Evolutionary conservation across 1,140 invertebrate species (phyloP), one percentile per base, ranked within the genome.

Genomic region (Drosophila micromelanica): DNA sequence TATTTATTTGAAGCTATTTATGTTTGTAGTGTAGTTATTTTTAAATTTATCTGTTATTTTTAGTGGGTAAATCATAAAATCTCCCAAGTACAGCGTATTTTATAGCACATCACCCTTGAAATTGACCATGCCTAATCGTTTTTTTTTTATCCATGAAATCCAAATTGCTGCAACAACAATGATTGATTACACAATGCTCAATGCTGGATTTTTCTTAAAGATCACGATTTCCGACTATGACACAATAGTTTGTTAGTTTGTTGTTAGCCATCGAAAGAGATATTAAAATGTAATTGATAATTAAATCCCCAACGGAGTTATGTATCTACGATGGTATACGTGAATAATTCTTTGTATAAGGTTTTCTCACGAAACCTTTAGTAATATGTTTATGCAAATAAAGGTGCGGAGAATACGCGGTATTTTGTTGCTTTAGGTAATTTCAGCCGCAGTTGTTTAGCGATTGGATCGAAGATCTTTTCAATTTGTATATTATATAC

Each of bases 171-270:
- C 27, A 63, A 27, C 48, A 63, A 63, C 40, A 57, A 35, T 59
- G 54, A 72, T 72, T 35, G 46, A 65, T 72, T 59, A 56, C 45
- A 30, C 37, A 65, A 56, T 43, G 61, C 42, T 54, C 43, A 65
- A 57, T 59, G 52, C 51, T 48, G 54, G 23, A 8, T 32, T 48
- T 45, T 40, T 63, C 46, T 40, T 27, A 45, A 56, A 12, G 51
- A 64, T 71, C 60, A 71, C 61, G 52, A 65, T 65, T 65, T 45
- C 55, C 55, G 27, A 32, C 35, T 70, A 38, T 70, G 59, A 43
- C 59, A 45, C 49, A 54, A 70, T 61, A 52, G 52, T 27, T 27
- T 42, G 37, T 13, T 61, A 52, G 52, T 27, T 27, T 42, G 37
- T 13, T 55, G 52, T 40, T 55, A 15, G 37, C 52, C 20, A 42